Evolutionary conservation across 53 echinoderm and acorn worm species (phyloP), one percentile per base, ranked within the genome.

Genomic region (Patiria pectinifera): DNA sequence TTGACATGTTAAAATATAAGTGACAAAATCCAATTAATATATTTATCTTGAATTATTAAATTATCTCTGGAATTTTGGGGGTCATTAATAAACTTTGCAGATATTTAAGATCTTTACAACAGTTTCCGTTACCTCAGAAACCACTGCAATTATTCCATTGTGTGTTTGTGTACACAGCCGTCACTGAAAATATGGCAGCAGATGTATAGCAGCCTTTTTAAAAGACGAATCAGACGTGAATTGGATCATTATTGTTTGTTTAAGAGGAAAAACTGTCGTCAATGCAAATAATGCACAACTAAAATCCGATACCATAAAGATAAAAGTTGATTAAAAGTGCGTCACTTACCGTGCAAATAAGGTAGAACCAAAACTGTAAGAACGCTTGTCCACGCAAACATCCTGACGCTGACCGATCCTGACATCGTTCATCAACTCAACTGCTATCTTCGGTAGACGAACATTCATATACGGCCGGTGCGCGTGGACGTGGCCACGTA

Each of bases 401-500:
- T 81, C 48, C 70, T 81, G 90, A 69, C 48, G 81, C 45, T 81
- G 15, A 81, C 46, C 80, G 62, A 63, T 26, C 62, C 44, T 10
- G 48, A 90, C 90, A 90, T 90, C 80, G 80, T 90, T 90, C 90
- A 90, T 35, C 90, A 69, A 90, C 22, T 23, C 59, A 87, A 62
- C 63, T 79, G 89, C 89, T 89, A 89, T 90, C 80, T 53, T 70
- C 6, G 90, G 90, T 90, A 81, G 90, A 90, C 48, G 82, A 23
- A 59, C n/a, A 82, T 22, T 21, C 58, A 53, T 82, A 59, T 14
- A 59, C 59, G 15, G 49, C 59, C 8, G n/a, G 59, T 82, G 53
- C 80, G 82, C 82, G 14, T 82, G 79, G 79, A 2, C 46, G 8
- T 53, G 8, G 53, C 5, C 53, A 6, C 82, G 88, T 61, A 84